These are phyloP conservation scores for Acrobasis consociella DNA, from an alignment of 2,888 invertebrate genomes.

Conservation along the genomic window DNA sequence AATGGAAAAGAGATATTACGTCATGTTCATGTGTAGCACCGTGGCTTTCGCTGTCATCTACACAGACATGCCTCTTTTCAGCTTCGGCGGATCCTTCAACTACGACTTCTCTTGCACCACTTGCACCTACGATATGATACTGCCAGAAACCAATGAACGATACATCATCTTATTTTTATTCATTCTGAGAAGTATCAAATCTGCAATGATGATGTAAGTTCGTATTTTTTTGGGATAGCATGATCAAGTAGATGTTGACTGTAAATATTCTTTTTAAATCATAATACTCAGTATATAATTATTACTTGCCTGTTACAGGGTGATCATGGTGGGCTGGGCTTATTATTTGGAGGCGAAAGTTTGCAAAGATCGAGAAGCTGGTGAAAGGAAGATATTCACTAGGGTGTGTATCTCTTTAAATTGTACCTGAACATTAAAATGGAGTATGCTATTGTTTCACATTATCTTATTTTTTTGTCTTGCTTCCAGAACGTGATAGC, in stretches of 20 bases:
- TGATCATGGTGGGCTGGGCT: constrained; percentile 55
- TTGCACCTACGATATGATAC: constrained; percentile 66
- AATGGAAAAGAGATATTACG: constrained; percentile 57
- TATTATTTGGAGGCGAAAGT: constrained; percentile 44
- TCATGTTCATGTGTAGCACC: constrained; percentile 54
- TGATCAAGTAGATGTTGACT: background rate
- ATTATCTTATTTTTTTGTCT: background rate
- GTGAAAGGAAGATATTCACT: constrained; percentile 22
- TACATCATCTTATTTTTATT: constrained; percentile 55
- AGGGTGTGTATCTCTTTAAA: background rate
- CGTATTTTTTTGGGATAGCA: background rate
- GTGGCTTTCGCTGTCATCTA: constrained; percentile 60
- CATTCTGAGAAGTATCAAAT: constrained; percentile 64
- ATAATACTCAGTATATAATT: too few species aligned
- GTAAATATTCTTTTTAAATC: background rate
- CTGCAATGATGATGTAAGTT: constrained; percentile 61
- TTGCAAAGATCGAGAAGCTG: constrained; percentile 26
- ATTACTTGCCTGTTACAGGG: constrained; percentile 40
- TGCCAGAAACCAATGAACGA: constrained; percentile 53
- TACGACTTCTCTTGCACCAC: constrained; percentile 67
- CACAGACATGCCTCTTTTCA: constrained; percentile 61
- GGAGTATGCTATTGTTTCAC: too few species aligned
- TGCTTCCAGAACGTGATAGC: constrained; percentile 56
- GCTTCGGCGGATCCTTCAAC: constrained; percentile 59
- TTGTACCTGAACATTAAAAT: too few species aligned